phyloP scores from a whole-genome alignment of 2,797 vertebrate genomes.

The Crypturellus tataupa region DNA sequence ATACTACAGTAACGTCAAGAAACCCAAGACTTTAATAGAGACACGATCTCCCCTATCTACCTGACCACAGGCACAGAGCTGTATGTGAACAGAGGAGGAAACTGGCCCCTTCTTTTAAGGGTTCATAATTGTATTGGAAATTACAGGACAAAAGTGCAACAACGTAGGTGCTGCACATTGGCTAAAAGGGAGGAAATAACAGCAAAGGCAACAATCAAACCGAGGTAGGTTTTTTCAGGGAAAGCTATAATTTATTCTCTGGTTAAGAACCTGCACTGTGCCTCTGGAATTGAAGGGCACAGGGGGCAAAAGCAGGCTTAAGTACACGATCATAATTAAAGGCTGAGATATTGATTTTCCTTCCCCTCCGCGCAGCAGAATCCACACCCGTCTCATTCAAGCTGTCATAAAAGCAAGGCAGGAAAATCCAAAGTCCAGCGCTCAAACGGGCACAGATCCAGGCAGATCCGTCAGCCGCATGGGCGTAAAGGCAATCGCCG shows the following conservation, averaged over 20 bases:
- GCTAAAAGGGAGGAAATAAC: background rate
- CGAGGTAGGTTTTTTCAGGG: background rate
- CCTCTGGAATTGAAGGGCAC: background rate
- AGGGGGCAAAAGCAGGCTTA: background rate
- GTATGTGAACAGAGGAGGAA: background rate
- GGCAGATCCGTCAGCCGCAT: background rate
- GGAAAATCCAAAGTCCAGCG: background rate
- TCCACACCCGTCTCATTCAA: background rate
- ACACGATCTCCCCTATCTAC: fast-evolving
- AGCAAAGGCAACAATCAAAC: background rate
- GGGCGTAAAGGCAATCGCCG: background rate
- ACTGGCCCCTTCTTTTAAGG: background rate
- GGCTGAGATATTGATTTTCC: background rate
- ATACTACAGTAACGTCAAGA: background rate
- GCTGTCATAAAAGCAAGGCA: background rate
- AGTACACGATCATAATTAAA: background rate
- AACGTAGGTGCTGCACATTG: background rate
- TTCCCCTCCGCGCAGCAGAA: background rate
- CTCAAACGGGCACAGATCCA: background rate
- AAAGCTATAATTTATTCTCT: background rate
- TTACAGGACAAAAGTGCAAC: background rate
- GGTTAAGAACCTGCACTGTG: background rate
- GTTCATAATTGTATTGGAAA: background rate
- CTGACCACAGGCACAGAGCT: background rate
- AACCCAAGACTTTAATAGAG: background rate